Base-by-base conservation (phyloP, 2,797 vertebrate genomes). In the Paramormyrops hopkinsi region DNA sequence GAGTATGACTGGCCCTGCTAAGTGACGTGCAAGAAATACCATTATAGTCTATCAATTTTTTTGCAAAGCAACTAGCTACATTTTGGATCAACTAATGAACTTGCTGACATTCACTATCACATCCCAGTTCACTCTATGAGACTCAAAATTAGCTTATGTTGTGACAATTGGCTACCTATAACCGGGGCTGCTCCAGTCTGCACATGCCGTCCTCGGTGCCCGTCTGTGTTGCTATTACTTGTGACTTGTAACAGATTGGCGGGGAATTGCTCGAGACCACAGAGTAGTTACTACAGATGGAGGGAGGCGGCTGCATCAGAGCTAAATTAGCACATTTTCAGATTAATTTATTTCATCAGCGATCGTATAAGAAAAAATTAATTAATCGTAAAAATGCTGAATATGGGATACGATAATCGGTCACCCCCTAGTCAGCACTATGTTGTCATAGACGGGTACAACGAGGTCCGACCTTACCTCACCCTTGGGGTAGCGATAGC, bases 401-500 rank as follows among this genome's bases (percentile, higher is more conserved):
- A 62, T 25, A 62, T 11, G 25, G 22, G 2, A 62, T 25, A 62
- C 9, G 22, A 62, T 1, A 11, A 62, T 62, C 0, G 1, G 22
- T 62, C n/a, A 11, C n/a, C 9, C 56, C 8, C 59, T 25, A 79
- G 37, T 33, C 73, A 79, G 29, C 9, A 44, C 22, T 69, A 17
- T 29, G 25, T 19, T 7, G 4, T 44, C 62, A 89, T 4, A 87
- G 48, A 69, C 4, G 54, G 14, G 79, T 6, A 76, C 2, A 53
- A 79, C 44, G 69, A 44, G 88, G 19, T 19, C 6, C 12, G 33
- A 54, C 25, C 69, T 51, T 22, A 41, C 82, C 89, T 92, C 79
- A 0, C 97, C 97, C 90, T 98, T 98, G 25, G 97, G 97, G 93
- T 98, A 98, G 85, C 97, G 96, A 88, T 98, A 99, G 0, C 97